Evolutionary conservation across 2,113 vertebrate genomes (phyloP), one percentile per base, ranked within the genome.

Genomic region (Anolis sagrei): DNA sequence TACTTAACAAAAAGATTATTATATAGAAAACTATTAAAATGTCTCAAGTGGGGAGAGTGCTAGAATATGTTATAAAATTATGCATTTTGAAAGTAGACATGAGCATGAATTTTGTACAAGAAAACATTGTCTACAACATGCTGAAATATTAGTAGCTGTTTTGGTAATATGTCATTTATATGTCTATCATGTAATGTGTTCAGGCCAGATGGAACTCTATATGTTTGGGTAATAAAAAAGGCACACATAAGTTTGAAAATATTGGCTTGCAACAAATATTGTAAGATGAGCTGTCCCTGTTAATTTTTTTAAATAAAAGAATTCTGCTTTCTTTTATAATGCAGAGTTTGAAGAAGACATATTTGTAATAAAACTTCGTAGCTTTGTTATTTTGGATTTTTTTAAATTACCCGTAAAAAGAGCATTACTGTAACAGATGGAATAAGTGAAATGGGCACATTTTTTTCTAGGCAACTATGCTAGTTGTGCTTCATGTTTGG

Each of bases 301-400:
- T 91, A 2, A 29, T 83, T 68, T 75, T 49, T 69, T 88, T 78
- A 4, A 61, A 81, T 0, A 36, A 79, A 27, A 86, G n/a, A 0
- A 0, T 80, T 81, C 13, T 32, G 21, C 0, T 84, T 91, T 90
- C 7, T 84, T 88, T 51, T 49, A 29, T 91, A 90, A 78, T 89
- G 51, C 39, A 81, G 27, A 91, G n/a, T 74, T 64, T 83, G 89
- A 88, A 82, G 58, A 82, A 82, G 90, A 79, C 32, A 62, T 51
- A 72, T 86, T 91, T 93, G 86, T 90, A 90, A 90, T 68, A 64
- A 83, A 87, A 73, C 73, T 29, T 11, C 3, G 6, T 88, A 89
- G 87, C 48, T 73, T 76, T 64, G 34, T 27, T 84, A 90, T 91
- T 89, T 64, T 54, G 87, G 39, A 83, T 6, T 64, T 87, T 92